phyloP scores from a whole-genome alignment of 2,797 vertebrate genomes.

The Erpetoichthys calabaricus region DNA sequence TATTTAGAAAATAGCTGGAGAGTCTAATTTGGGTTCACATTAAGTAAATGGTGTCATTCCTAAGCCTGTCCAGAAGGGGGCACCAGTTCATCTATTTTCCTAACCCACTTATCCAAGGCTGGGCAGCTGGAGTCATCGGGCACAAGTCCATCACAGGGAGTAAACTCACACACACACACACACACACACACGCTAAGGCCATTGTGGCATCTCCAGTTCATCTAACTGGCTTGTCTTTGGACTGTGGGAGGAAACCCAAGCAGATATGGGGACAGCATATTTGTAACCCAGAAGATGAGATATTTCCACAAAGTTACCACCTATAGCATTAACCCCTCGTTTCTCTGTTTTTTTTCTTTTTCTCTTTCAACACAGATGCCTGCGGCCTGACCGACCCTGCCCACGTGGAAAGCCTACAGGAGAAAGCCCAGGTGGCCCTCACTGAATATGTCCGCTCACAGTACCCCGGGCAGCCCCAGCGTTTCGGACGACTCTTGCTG shows the following conservation, averaged over 20 bases:
- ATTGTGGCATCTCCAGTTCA: no score
- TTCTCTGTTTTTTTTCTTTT: neutral
- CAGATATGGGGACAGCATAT: neutral
- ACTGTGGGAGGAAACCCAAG: no score
- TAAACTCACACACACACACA: neutral
- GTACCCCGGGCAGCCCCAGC: slow-evolving; percentile 77
- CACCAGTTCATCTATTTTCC: no score
- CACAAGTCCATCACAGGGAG: neutral
- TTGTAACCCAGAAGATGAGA: neutral
- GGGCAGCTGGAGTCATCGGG: no score
- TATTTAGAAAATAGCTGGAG: no score
- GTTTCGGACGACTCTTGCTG: slow-evolving; percentile 75
- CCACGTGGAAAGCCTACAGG: slow-evolving; percentile 83
- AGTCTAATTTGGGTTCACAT: no score
- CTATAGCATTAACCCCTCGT: neutral
- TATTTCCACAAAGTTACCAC: neutral
- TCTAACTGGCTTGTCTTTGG: no score
- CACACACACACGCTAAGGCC: no score
- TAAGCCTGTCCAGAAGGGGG: no score
- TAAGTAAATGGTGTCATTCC: no score
- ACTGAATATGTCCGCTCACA: slow-evolving; percentile 80
- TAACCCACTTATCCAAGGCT: no score
- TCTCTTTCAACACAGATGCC: slow-evolving; percentile 50
- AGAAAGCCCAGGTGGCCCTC: slow-evolving; percentile 87
- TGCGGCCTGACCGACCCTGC: slow-evolving; percentile 78